Percentiles rank a stretch among this genome's conserved stretches.
phyloP scores from a whole-genome alignment of 2,888 invertebrate species.

The Zygaena filipendulae region DNA sequence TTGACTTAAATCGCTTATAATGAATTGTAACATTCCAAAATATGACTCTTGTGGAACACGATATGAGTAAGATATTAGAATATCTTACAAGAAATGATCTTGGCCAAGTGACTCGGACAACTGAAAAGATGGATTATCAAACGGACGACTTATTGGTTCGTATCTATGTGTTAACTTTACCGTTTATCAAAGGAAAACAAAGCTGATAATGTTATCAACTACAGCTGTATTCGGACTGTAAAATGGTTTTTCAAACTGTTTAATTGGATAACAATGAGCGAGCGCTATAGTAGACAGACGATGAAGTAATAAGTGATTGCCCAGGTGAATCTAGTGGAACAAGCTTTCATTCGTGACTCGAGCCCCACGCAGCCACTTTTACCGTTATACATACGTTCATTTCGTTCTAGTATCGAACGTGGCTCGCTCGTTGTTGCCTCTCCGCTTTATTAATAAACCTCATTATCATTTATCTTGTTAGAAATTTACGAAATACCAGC shows the following conservation, averaged over 20 bases:
- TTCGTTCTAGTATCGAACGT: constrained; percentile 50
- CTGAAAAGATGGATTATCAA: constrained; percentile 49
- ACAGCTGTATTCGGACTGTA: neutral
- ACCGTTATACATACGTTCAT: constrained; percentile 59
- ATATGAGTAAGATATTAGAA: constrained; percentile 52
- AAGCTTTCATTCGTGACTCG: constrained; percentile 57
- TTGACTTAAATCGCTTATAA: too few species aligned
- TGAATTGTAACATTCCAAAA: constrained; percentile 25
- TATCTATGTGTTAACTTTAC: constrained; percentile 25
- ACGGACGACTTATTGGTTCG: constrained; percentile 48
- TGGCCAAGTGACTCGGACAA: constrained; percentile 28
- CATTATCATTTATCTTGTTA: too few species aligned
- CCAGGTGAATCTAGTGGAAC: constrained; percentile 44
- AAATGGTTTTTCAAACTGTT: constrained; percentile 7
- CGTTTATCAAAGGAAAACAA: neutral
- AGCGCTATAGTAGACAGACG: constrained; percentile 34
- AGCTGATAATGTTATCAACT: neutral
- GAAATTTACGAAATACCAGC: too few species aligned
- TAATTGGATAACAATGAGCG: constrained; percentile 22
- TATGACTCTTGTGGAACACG: constrained; percentile 49
- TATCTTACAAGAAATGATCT: constrained; percentile 40
- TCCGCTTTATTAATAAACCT: too few species aligned
- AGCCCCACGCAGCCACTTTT: constrained; percentile 56
- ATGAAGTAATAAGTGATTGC: constrained; percentile 51
- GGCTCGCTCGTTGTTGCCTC: constrained; percentile 37